phyloP scores from a whole-genome alignment of 2,888 invertebrate species.

The Thereva unica region DNA sequence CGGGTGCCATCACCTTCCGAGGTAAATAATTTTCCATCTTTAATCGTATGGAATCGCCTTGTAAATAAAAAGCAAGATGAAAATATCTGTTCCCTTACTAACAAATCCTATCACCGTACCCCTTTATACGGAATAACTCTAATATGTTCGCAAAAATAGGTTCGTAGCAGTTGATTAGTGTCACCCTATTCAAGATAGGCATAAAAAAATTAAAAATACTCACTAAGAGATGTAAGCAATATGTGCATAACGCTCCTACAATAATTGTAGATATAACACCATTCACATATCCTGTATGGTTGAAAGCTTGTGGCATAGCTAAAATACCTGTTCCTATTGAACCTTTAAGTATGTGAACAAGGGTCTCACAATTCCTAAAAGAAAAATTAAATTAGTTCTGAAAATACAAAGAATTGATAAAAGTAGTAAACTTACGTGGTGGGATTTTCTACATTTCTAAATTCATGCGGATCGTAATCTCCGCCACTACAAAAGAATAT shows the following conservation, averaged over 20 bases:
- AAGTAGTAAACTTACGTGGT: slow-evolving; percentile 65
- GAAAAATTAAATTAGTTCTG: background rate
- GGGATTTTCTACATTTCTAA: slow-evolving; percentile 65
- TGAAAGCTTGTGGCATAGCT: slow-evolving; percentile 92
- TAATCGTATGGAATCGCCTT: no score
- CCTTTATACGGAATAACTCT: no score
- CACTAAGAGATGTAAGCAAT: slow-evolving; percentile 86
- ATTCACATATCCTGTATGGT: slow-evolving; percentile 78
- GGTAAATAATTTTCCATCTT: no score
- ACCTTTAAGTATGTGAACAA: slow-evolving; percentile 68
- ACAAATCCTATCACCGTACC: no score
- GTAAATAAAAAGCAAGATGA: no score
- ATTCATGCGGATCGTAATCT: slow-evolving; percentile 66
- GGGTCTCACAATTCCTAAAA: slow-evolving; percentile 29
- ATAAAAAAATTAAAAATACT: slow-evolving; percentile 10
- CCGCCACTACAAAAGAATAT: slow-evolving; percentile 43
- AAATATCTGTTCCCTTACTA: no score
- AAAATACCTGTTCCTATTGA: slow-evolving; percentile 92
- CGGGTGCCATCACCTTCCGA: no score
- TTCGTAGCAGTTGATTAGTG: no score
- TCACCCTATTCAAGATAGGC: no score
- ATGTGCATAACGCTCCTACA: slow-evolving; percentile 79
- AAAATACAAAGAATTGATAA: background rate
- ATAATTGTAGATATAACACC: slow-evolving; percentile 77
- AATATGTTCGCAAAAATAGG: no score